Base-by-base conservation (phyloP, 1,140 invertebrate genomes). In the Brachystomella parvula region DNA sequence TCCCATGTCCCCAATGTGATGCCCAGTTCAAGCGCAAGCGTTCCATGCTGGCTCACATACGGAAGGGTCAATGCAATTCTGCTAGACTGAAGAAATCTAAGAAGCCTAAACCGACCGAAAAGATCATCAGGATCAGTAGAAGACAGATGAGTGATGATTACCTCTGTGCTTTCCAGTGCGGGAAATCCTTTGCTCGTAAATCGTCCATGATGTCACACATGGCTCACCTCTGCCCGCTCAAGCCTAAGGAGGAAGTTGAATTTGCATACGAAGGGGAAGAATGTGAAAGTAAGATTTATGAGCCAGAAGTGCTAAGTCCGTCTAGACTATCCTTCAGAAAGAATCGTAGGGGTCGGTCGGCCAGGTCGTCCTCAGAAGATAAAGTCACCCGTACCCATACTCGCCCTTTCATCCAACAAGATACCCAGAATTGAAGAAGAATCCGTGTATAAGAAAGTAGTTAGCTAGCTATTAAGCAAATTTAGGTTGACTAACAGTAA, bases 181-280 rank as follows among this genome's bases (percentile, higher is more conserved):
- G 49, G 49, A 53, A 53, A 26, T 15, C 49, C 3, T 53, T 53
- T 26, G 12, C 49, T 26, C 49, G 49, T 12, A 53, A 53, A 26
- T 53, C 49, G 21, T 53, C 49, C 49, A 53, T 53, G 49, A 53
- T 19, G 49, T 53, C 49, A 15, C 49, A 53, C 24, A 24, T 53
- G 12, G 12, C 49, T 15, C 49, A 53, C 21, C 49, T 53, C 49
- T 53, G 49, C 24, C 49, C 49, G 6, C 49, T 53, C 15, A 53
- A 53, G 49, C 49, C 49, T 6, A 53, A 53, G 49, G 49, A 53
- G 21, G 49, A 53, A 24, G 12, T 53, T 53, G 49, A 53, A 6
- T 53, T 53, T 26, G 49, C 12, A 15, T 12, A 53, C 49, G 49
- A 53, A 19, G 35, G 19, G 19, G 35, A 39, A 39, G 6, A 9